A percentile compares a stretch with the other conserved stretches of the same genome.
Conservation (phyloP, 2,888 invertebrate genomes). For the Chloroclystis v-ata region DNA sequence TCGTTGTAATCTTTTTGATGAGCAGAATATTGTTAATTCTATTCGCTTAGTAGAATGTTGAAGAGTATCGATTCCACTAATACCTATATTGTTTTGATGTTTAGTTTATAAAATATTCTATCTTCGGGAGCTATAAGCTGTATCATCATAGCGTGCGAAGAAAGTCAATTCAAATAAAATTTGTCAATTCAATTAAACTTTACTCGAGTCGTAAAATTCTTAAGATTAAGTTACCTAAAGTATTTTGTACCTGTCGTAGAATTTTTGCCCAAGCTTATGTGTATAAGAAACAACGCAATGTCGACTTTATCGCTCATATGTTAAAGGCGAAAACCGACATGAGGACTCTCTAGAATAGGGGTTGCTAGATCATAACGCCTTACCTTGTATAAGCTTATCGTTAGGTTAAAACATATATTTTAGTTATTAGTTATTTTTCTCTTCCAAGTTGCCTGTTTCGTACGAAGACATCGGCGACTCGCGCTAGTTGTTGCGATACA, state of each 20-base stretch:
- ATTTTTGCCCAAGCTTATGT: conserved; percentile 26
- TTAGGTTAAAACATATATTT: conserved; percentile 51
- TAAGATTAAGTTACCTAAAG: no score
- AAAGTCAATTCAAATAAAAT: background rate
- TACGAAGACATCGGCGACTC: conserved; percentile 43
- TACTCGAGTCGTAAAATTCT: no score
- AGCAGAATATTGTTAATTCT: no score
- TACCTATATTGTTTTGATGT: no score
- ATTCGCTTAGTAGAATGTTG: no score
- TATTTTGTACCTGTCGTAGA: conserved; percentile 9
- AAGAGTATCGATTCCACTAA: no score
- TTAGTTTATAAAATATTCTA: no score
- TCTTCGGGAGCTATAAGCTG: no score
- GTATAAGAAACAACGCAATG: conserved; percentile 39
- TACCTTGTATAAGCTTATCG: conserved; percentile 63
- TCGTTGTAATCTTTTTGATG: no score
- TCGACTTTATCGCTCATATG: conserved; percentile 64
- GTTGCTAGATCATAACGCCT: conserved; percentile 60
- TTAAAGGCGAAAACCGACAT: conserved; percentile 60
- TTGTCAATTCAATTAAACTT: background rate
- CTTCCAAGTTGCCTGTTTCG: conserved; percentile 68
- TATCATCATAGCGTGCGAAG: no score
- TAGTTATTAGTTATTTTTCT: conserved; percentile 56
- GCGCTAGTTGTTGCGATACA: conserved; percentile 62
- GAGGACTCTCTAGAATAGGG: conserved; percentile 66